Evolutionary conservation across 2,888 invertebrate genomes (phyloP).

Genomic region (Anticlea derivata): DNA sequence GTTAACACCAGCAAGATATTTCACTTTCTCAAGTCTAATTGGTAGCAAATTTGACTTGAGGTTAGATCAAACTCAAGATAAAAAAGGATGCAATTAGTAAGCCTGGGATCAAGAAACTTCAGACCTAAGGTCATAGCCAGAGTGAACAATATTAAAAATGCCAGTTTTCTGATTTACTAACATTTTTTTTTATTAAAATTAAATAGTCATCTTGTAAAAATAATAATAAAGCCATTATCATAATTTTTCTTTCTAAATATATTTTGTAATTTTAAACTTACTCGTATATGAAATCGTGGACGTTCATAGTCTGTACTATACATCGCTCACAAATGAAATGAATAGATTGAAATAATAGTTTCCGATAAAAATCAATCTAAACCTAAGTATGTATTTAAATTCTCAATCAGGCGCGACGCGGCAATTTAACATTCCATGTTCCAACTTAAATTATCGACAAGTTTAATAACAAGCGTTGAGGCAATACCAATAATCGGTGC

Average conservation of each 20-base stretch:
- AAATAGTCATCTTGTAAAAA: too few species aligned
- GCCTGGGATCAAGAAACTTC: too few species aligned
- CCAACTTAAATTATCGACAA: conserved; percentile 80
- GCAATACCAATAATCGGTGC: conserved; percentile 74
- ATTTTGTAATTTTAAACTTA: conserved; percentile 47
- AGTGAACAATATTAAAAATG: too few species aligned
- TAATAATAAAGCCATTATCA: too few species aligned
- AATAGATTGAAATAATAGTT: conserved; percentile 59
- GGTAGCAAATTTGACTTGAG: too few species aligned
- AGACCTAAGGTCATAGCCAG: too few species aligned
- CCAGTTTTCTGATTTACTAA: too few species aligned
- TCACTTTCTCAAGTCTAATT: not conserved
- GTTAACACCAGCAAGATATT: conserved; percentile 3
- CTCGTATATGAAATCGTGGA: conserved; percentile 59
- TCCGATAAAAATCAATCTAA: conserved; percentile 66
- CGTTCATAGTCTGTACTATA: conserved; percentile 58
- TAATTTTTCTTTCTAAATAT: too few species aligned
- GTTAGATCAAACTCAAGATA: too few species aligned
- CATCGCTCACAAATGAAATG: conserved; percentile 68
- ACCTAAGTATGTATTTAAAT: conserved; percentile 55
- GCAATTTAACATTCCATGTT: conserved; percentile 76
- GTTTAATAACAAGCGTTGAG: conserved; percentile 77
- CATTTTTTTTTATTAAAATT: too few species aligned
- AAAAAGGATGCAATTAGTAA: too few species aligned
- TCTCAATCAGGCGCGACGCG: conserved; percentile 69